phyloP scores from a whole-genome alignment of 2,113 vertebrate species.

The Cyphomyrus plagiostoma region DNA sequence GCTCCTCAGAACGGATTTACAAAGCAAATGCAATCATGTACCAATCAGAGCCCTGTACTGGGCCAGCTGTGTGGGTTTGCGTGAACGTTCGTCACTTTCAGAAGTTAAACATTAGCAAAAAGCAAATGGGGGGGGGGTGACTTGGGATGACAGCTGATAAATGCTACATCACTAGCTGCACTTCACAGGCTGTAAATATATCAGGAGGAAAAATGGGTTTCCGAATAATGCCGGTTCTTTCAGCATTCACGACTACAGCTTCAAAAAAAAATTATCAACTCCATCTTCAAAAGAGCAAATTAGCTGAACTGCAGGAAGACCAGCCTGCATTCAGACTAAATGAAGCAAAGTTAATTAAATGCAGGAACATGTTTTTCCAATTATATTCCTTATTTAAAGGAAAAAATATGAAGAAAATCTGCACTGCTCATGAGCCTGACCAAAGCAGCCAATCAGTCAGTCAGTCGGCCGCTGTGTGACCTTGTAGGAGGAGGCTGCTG shows the following conservation, averaged over 20 bases:
- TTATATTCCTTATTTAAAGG: neutral
- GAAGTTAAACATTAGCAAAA: neutral
- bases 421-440: neutral
- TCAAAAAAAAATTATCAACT: neutral
- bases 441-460: neutral
- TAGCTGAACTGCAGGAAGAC: neutral
- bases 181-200: neutral
- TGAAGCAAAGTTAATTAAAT: neutral
- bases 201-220: neutral
- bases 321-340: neutral
- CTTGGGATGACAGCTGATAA: neutral
- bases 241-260: neutral
- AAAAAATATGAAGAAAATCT: neutral
- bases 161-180: neutral
- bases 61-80: neutral
- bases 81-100: neutral
- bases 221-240: neutral
- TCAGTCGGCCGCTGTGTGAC: neutral
- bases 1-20: neutral
- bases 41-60: neutral
- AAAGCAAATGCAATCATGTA: neutral
- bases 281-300: neutral
- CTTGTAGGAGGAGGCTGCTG: neutral
- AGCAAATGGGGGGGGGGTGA: neutral
- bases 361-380: neutral